These are phyloP conservation scores for Danio rerio DNA, from an alignment of 2,113 vertebrate genomes.

Conservation along the genomic window DNA sequence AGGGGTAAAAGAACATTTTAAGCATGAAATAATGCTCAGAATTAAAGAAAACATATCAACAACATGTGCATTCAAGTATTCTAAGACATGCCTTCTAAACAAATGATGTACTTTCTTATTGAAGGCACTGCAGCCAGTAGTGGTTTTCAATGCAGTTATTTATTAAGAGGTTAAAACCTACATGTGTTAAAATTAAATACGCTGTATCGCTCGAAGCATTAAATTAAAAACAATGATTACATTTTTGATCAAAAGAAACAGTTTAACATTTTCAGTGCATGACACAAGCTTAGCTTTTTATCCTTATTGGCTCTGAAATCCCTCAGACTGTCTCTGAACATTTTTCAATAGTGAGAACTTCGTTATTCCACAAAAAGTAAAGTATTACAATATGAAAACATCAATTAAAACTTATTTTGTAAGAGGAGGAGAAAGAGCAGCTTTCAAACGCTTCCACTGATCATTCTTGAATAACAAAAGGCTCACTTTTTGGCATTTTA, in stretches of 20 bases:
- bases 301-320: background rate
- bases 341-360: background rate
- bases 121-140: constrained; percentile 22
- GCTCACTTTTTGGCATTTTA: background rate
- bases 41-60: background rate
- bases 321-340: background rate
- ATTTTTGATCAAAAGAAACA: background rate
- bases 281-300: constrained; percentile 3
- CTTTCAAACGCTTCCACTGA: background rate
- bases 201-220: background rate
- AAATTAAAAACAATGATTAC: background rate
- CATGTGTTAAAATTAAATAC: background rate
- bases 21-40: background rate
- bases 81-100: constrained; percentile 16
- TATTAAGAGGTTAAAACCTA: background rate
- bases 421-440: background rate
- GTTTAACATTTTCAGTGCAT: background rate
- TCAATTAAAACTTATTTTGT: background rate
- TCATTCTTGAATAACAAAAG: background rate
- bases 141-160: background rate
- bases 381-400: background rate
- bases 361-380: background rate
- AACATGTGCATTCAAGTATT: constrained; percentile 28
- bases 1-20: background rate
- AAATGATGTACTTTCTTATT: background rate